A percentile compares a stretch with the other conserved stretches of the same genome.
phyloP scores from a whole-genome alignment of 2,888 invertebrate genomes.

The Smittia aterrima region DNA sequence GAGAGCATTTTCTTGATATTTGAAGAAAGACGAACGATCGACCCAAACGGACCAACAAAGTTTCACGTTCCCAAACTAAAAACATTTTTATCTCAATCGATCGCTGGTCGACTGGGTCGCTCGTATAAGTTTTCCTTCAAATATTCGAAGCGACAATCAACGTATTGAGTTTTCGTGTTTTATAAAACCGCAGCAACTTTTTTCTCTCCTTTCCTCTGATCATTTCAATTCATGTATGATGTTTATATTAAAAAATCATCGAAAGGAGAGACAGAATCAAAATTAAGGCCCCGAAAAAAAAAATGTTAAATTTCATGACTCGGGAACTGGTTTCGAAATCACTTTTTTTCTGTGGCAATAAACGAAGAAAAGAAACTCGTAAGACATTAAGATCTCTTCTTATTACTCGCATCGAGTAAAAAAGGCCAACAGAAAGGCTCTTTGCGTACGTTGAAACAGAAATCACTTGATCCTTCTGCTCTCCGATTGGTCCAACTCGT shows the following conservation, averaged over 20 bases:
- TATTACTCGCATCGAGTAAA: background rate
- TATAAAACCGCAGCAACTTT: background rate
- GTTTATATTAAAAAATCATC: constrained; percentile 22
- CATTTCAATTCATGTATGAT: constrained; percentile 12
- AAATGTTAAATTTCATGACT: background rate
- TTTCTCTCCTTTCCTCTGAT: background rate
- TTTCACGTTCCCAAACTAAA: background rate
- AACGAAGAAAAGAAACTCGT: background rate
- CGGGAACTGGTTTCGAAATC: constrained; percentile 10
- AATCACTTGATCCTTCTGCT: constrained; percentile 37
- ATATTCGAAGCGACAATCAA: background rate
- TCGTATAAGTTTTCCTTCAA: constrained; percentile 5
- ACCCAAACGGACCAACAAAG: background rate
- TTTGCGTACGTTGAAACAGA: background rate
- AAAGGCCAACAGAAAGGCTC: constrained; percentile 26
- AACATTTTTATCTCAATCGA: background rate
- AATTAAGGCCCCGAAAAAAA: constrained; percentile 13
- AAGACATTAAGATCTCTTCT: constrained; percentile 33
- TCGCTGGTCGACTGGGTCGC: background rate
- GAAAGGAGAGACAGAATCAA: background rate
- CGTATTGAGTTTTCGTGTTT: background rate
- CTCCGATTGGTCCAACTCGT: constrained; percentile 30
- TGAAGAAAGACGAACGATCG: background rate
- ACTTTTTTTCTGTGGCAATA: background rate
- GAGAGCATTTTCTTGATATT: constrained; percentile 4